Base-by-base conservation (phyloP, 1,140 invertebrate genomes). In the Hormaphis cornu region DNA sequence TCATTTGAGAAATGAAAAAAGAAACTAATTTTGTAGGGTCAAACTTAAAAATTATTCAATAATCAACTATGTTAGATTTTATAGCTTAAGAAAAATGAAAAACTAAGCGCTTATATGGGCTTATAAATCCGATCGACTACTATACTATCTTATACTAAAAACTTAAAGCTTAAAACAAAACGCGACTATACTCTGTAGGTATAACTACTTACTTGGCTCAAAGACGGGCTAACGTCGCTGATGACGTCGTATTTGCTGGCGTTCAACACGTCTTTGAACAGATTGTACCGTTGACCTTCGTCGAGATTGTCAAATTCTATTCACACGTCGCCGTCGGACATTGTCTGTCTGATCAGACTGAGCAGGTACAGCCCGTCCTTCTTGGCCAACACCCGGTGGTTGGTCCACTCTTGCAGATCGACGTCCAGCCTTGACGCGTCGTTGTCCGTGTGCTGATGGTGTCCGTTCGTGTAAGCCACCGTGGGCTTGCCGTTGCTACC, bases 371-470 rank as follows among this genome's bases (percentile, higher is more conserved):
- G 81, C 50, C 85, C 84, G 70, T 86, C 85, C 75, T 85, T 85
- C 79, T 90, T 91, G 50, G 94, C 93, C 72, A 97, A 81, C 72
- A 96, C 89, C 74, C 92, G 81, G 77, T 94, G 91, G 74, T 91
- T 89, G 71, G 86, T 85, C 93, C 93, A 97, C 77, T 95, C 92
- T 74, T 85, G 88, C 73, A 97, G 82, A 80, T 95, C 90, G 74
- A 95, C 84, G 48, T 30, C 61, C 24, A 50, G 28, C 24, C 44
- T 50, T 22, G 40, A 10, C 22, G 42, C 35, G 30, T 66, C 61
- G n/a, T n/a, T n/a, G n/a, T n/a, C n/a, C n/a, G n/a, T n/a, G n/a
- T n/a, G n/a, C n/a, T n/a, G n/a, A 66, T 58, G 20, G 22, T 50
- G 61, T 10, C 28, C 61, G n/a, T 66, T 66, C 35, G 61, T 48